phyloP scores from a whole-genome alignment of 1,140 invertebrate genomes.

The Scylla paramamosain region DNA sequence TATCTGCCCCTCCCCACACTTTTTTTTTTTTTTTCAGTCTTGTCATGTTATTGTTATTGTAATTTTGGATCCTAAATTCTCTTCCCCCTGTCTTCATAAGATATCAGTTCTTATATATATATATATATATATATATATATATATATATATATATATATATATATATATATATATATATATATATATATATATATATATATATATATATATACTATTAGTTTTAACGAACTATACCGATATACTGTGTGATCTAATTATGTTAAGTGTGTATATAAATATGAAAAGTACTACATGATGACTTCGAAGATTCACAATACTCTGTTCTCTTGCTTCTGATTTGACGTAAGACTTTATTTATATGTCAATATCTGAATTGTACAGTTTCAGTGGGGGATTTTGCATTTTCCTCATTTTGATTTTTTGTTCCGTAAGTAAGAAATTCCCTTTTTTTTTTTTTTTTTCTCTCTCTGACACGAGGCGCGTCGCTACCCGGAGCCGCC shows the following conservation, averaged over 20 bases:
- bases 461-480: background rate
- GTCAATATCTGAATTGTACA: background rate
- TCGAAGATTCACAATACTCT: background rate
- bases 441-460: background rate
- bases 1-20: background rate
- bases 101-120: background rate
- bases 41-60: too few relatives aligned
- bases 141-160: too few relatives aligned
- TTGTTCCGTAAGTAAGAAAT: background rate
- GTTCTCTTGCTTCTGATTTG: background rate
- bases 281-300: background rate
- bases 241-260: background rate
- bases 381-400: background rate
- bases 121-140: too few relatives aligned
- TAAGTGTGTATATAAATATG: conserved; percentile 1
- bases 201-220: conserved; percentile 34
- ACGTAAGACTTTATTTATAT: background rate
- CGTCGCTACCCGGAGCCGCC: background rate
- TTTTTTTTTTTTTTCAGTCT: too few relatives aligned
- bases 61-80: background rate
- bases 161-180: background rate
- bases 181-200: conserved; percentile 37
- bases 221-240: conserved; percentile 4
- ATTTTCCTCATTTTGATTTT: background rate
- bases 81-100: background rate